Evolutionary conservation across 2,113 vertebrate species (phyloP), one percentile per base, ranked within the genome.

Genomic region (Oxygymnocypris stewartii): DNA sequence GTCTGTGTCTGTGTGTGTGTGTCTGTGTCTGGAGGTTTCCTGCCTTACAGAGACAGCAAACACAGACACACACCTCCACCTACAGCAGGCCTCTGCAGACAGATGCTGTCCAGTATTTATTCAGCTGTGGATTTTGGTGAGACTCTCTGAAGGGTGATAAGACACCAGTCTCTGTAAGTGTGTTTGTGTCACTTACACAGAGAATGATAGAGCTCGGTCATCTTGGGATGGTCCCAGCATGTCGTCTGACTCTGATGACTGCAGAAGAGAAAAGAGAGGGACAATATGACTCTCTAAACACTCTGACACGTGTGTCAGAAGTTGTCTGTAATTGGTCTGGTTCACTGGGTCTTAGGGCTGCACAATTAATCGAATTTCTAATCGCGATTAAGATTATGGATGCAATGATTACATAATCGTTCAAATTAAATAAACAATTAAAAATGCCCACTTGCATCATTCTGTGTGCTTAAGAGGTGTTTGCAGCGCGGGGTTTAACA

Each of bases 211-310:
- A 85, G 84, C 76, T 79, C 75, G 6, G 47, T 87, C 86, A 82
- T 71, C 80, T 83, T 84, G 35, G 82, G 67, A 84, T 84, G 82
- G 31, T 84, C 82, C 82, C 82, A 84, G 31, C 49, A 74, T 7
- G 82, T 84, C 11, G 82, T 73, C 82, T 84, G 82, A n/a, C 35
- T 84, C 47, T 74, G 67, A 74, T 84, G 82, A 59, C 82, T 84
- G 47, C 25, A 84, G 7, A 25, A 57, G 31, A 74, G 49, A 54
- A 74, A 25, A 54, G 5, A 71, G 42, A 69, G 65, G 44, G 81
- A 51, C 9, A 73, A 51, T 54, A 23, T 2, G 28, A 25, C 47
- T 54, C 28, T 16, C 42, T 23, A 69, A 7, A n/a, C 13, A 0
- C 37, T 4, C 61, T 14, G 61, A 13, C 61, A 67, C 63, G 16